Evolutionary conservation across 2,888 invertebrate species (phyloP).

Genomic region (Ischnus inquisitorius): DNA sequence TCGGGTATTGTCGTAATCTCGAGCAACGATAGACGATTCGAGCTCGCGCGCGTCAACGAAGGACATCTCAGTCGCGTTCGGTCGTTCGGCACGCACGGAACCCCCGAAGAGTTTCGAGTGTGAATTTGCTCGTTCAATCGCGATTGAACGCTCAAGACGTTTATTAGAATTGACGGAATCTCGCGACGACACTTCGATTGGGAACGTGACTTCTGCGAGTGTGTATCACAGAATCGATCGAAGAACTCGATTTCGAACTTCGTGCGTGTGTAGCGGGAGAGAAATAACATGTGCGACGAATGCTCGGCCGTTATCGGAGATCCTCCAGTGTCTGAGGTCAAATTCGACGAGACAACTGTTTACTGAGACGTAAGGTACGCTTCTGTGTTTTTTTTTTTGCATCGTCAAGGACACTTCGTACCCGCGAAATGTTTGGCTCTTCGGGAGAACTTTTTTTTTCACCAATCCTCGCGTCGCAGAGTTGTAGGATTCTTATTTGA

Average conservation of each 20-base stretch:
- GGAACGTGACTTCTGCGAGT: background rate
- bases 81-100: slow-evolving; percentile 75
- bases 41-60: background rate
- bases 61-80: slow-evolving; percentile 74
- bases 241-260: background rate
- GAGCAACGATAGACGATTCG: slow-evolving; percentile 11
- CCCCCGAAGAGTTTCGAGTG: background rate
- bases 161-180: background rate
- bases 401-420: background rate
- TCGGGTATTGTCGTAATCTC: background rate
- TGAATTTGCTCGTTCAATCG: too few species aligned
- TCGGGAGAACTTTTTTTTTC: too few species aligned
- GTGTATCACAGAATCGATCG: background rate
- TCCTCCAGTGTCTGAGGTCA: background rate
- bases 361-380: background rate
- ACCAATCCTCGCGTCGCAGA: too few species aligned
- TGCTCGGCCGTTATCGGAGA: background rate
- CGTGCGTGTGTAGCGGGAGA: background rate
- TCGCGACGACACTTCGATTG: background rate
- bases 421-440: background rate
- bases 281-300: background rate
- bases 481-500: too few species aligned
- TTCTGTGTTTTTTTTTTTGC: background rate
- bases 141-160: too few species aligned
- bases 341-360: background rate